These are phyloP conservation scores for Idaea aversata DNA, from an alignment of 2,888 invertebrate genomes.

Conservation along the genomic window DNA sequence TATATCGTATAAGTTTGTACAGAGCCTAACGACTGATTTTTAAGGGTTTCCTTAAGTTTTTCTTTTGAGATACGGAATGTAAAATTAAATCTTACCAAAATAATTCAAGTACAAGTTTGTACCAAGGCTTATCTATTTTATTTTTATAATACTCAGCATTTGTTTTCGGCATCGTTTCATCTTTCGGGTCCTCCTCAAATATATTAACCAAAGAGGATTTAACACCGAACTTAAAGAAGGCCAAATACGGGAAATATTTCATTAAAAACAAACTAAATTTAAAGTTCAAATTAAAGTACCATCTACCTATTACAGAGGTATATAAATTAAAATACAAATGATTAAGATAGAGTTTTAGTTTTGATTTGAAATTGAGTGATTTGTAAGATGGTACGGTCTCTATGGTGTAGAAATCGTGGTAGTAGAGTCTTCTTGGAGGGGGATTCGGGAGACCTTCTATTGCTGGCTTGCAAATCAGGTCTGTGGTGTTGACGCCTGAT, in stretches of 20 bases:
- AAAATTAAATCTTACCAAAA: conserved; percentile 40
- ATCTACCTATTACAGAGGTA: conserved; percentile 74
- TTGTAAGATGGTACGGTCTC: conserved; percentile 71
- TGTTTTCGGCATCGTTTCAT: conserved; percentile 51
- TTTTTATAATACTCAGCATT: conserved; percentile 57
- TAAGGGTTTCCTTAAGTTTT: too few relatives aligned
- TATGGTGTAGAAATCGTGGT: conserved; percentile 62
- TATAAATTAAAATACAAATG: conserved; percentile 48
- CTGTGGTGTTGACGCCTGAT: conserved; percentile 54
- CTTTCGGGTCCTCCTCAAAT: conserved; percentile 62
- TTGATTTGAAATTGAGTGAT: conserved; percentile 43
- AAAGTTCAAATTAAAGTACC: conserved; percentile 82
- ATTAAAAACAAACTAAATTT: conserved; percentile 81
- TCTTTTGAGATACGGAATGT: not conserved
- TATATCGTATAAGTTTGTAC: too few relatives aligned
- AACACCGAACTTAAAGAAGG: conserved; percentile 83
- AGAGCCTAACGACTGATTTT: too few relatives aligned
- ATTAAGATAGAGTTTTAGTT: conserved; percentile 47
- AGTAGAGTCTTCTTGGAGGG: conserved; percentile 52
- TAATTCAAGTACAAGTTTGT: conserved; percentile 38
- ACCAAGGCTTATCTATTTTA: conserved; percentile 44
- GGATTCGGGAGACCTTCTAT: conserved; percentile 47
- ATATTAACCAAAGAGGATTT: conserved; percentile 82
- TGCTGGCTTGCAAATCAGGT: conserved; percentile 43
- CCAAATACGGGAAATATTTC: conserved; percentile 84